Conservation (phyloP, 2,797 vertebrate genomes). For the Ammospiza maritima region DNA sequence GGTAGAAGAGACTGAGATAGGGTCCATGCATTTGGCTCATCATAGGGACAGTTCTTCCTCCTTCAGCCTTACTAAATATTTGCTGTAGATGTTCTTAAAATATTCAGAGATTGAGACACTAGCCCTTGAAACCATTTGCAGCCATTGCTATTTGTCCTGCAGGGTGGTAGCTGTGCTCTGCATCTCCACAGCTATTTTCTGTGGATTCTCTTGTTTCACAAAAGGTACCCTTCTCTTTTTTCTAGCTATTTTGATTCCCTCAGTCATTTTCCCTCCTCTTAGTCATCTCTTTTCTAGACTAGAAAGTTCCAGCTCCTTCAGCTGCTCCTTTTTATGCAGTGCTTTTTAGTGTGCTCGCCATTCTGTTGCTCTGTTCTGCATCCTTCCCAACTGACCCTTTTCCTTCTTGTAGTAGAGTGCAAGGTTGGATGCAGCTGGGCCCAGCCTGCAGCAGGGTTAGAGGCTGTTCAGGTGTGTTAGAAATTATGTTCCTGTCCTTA, state of each 20-base stretch:
- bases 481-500: not conserved
- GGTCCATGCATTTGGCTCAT: not conserved
- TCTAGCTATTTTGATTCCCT: not conserved
- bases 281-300: not conserved
- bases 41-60: not conserved
- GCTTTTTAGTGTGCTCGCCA: not conserved
- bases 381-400: not conserved
- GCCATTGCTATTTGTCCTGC: not conserved
- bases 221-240: not conserved
- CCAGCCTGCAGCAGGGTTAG: not conserved
- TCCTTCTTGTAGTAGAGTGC: not conserved
- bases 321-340: not conserved
- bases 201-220: not conserved
- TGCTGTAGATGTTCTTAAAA: not conserved
- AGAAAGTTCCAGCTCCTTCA: not conserved
- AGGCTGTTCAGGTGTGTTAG: not conserved
- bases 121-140: not conserved
- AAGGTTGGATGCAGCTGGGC: not conserved
- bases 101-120: not conserved
- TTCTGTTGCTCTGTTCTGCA: not conserved
- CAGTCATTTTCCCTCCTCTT: not conserved
- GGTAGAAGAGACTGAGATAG: not conserved
- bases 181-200: not conserved
- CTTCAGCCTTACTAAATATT: not conserved
- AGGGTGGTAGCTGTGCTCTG: not conserved